Conservation (phyloP, 2,888 invertebrate species). For the Acanthosepion pharaonis region DNA sequence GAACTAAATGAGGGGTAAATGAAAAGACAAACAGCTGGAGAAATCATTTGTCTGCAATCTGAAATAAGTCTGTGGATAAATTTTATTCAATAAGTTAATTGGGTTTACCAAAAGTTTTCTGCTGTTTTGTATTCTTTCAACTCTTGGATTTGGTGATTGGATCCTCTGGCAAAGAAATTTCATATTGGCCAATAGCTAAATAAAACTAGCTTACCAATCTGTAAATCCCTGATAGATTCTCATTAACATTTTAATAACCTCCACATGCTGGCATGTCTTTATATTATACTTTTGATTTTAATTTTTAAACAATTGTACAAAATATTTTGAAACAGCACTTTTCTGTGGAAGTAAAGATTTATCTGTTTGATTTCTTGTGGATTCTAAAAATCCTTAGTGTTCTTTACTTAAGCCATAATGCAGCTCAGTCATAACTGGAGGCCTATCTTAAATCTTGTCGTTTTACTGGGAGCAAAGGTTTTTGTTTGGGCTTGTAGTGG, state of each 20-base stretch:
- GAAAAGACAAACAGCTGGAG: neutral
- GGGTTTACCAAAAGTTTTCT: neutral
- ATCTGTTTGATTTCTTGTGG: no score
- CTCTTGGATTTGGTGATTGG: neutral
- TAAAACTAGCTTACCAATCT: neutral
- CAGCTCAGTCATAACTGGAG: no score
- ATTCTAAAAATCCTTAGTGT: no score
- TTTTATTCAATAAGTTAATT: neutral
- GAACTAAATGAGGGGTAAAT: neutral
- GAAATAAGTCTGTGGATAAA: neutral
- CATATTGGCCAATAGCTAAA: neutral
- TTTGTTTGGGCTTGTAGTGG: no score
- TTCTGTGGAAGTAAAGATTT: no score
- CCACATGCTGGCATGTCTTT: no score
- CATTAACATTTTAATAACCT: neutral
- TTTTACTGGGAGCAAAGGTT: no score
- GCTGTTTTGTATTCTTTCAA: neutral
- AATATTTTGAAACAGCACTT: no score
- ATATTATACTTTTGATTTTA: no score
- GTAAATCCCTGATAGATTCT: neutral
- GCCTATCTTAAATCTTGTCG: no score
- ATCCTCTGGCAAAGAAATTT: neutral
- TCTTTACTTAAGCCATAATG: no score
- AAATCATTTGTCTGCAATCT: neutral
- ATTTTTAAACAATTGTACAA: neutral